These are phyloP conservation scores for Peromyscus nudipes DNA, from an alignment of 2,797 vertebrate genomes.

Conservation along the genomic window DNA sequence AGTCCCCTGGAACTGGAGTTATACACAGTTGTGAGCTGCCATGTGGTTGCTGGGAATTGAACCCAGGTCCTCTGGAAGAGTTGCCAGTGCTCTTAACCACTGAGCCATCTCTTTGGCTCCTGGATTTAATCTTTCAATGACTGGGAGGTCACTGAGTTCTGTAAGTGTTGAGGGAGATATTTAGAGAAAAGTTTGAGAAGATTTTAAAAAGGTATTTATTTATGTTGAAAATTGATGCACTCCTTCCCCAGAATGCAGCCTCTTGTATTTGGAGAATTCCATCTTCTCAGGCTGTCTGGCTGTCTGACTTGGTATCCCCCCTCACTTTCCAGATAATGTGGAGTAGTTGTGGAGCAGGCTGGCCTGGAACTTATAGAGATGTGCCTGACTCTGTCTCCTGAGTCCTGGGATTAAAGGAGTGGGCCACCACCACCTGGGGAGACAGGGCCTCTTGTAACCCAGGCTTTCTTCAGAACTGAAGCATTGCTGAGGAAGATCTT, in stretches of 20 bases:
- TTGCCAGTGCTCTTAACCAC: not conserved
- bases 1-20: not conserved
- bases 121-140: not conserved
- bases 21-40: not conserved
- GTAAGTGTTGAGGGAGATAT: not conserved
- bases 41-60: not conserved
- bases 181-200: not conserved
- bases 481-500: not conserved
- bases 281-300: not conserved
- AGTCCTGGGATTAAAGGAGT: too few relatives aligned
- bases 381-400: not conserved
- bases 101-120: too few relatives aligned
- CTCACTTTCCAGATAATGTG: too few relatives aligned
- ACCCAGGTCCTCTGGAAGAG: not conserved
- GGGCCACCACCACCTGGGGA: not conserved
- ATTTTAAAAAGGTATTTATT: not conserved
- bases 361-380: not conserved
- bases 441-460: not conserved
- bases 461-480: not conserved
- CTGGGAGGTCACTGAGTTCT: not conserved
- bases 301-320: not conserved
- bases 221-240: not conserved
- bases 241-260: not conserved
- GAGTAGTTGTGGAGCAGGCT: not conserved
- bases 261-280: too few relatives aligned